Base-by-base conservation (phyloP, 2,888 invertebrate genomes). In the Arrhopalites spinosus region DNA sequence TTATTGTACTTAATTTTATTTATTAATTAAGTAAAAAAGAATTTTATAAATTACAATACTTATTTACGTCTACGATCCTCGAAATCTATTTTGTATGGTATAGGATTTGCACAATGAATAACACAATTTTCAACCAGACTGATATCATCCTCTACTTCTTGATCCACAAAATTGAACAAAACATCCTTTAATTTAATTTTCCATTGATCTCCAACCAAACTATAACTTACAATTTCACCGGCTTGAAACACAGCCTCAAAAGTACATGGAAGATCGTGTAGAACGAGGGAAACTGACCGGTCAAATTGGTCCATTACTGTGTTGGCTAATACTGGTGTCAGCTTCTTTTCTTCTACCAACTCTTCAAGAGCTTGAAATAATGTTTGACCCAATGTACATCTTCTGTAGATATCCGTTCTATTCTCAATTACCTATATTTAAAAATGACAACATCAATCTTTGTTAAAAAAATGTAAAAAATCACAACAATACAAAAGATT, bases 371-470 rank as follows among this genome's bases (percentile, higher is more conserved):
- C 5, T 8, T 13, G 15, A 25, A 59, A 59, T 59, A 59, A 59
- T 23, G 59, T 27, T 59, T 59, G 23, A 1, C 59, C 59, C 13
- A 59, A 25, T 59, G 27, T 27, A 1, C 27, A 25, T 59, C 25
- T 25, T 59, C 59, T 59, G 59, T 59, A 59, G 8, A 59, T 27
- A 25, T 59, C 59, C 1, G 59, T 59, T 27, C 59, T 59, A 1
- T 23, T 59, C 8, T 59, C 59, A 59, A 59, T 59, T 27, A 25
- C 59, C 59, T 59, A 59, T 23, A 59, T n/a, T 25, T 59, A 59
- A 59, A 59, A 25, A 59, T 59, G 25, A 59, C n/a, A n/a, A n/a
- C n/a, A n/a, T n/a, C n/a, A n/a, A n/a, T n/a, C n/a, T n/a, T n/a
- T n/a, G n/a, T n/a, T n/a, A n/a, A n/a, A n/a, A n/a, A n/a, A n/a